phyloP scores from a whole-genome alignment of 2,113 vertebrate genomes.

The Bubo blakistoni region DNA sequence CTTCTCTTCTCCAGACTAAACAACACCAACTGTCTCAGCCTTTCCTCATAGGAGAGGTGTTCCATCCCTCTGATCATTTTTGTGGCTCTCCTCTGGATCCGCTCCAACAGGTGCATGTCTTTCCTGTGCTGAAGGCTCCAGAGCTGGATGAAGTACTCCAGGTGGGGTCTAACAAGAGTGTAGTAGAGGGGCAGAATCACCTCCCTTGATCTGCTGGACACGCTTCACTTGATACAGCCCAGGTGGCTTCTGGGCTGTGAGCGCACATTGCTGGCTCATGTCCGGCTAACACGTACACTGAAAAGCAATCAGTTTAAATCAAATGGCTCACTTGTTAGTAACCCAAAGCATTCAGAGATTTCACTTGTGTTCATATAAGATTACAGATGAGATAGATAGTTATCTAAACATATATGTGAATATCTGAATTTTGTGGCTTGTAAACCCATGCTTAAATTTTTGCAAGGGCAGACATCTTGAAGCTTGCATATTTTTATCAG shows the following conservation, averaged over 20 bases:
- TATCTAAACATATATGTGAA: not conserved
- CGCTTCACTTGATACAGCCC: not conserved
- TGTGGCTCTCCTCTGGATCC: not conserved
- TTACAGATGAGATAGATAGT: not conserved
- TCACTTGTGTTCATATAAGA: not conserved
- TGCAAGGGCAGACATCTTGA: not conserved
- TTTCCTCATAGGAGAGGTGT: too few relatives aligned
- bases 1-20: too few relatives aligned
- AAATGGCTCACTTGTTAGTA: not conserved
- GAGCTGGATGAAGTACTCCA: not conserved
- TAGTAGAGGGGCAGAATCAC: not conserved
- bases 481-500: not conserved
- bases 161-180: not conserved
- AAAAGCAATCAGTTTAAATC: not conserved
- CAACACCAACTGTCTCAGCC: too few relatives aligned
- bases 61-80: not conserved
- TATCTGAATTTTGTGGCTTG: not conserved
- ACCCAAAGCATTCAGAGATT: not conserved
- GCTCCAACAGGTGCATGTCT: not conserved
- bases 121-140: too few relatives aligned
- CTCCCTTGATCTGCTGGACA: not conserved
- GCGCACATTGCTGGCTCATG: accelerated
- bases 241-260: not conserved
- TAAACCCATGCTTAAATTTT: not conserved
- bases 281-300: not conserved